Evolutionary conservation across 2,888 invertebrate species (phyloP).

Genomic region (Ornithoptera priamus): DNA sequence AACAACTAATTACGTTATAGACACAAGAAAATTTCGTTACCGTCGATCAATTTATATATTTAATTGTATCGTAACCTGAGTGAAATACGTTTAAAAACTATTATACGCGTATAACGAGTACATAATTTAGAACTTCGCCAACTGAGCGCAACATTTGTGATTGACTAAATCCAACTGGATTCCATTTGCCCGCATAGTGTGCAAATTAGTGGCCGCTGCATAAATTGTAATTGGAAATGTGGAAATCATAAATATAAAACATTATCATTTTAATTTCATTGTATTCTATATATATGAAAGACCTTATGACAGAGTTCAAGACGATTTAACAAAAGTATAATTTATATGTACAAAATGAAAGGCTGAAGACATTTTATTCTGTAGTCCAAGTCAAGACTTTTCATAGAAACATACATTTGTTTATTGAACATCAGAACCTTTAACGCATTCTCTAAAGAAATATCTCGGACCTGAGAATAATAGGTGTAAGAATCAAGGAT

Average conservation of each 20-base stretch:
- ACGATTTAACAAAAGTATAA: not conserved
- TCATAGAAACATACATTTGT: no score
- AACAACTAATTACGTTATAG: not conserved
- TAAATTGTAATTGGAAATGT: slow-evolving; percentile 24
- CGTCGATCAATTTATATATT: not conserved
- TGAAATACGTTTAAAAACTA: not conserved
- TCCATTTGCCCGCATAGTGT: slow-evolving; percentile 24
- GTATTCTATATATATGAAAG: not conserved
- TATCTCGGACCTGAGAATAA: no score
- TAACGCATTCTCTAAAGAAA: no score
- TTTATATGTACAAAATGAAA: no score
- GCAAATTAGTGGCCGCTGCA: slow-evolving; percentile 27
- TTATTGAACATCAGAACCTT: no score
- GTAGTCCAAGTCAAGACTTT: no score
- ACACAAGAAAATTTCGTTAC: not conserved
- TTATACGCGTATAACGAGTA: not conserved
- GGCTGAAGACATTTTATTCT: no score
- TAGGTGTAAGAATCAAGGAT: no score
- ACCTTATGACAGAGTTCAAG: not conserved
- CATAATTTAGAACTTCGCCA: slow-evolving; percentile 7
- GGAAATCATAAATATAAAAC: slow-evolving; percentile 20
- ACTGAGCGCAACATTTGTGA: slow-evolving; percentile 23
- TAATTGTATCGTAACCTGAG: not conserved
- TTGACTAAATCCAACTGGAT: slow-evolving; percentile 26
- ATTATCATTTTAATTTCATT: not conserved